Conservation (phyloP, 2,797 vertebrate genomes). For the Liasis olivaceus region DNA sequence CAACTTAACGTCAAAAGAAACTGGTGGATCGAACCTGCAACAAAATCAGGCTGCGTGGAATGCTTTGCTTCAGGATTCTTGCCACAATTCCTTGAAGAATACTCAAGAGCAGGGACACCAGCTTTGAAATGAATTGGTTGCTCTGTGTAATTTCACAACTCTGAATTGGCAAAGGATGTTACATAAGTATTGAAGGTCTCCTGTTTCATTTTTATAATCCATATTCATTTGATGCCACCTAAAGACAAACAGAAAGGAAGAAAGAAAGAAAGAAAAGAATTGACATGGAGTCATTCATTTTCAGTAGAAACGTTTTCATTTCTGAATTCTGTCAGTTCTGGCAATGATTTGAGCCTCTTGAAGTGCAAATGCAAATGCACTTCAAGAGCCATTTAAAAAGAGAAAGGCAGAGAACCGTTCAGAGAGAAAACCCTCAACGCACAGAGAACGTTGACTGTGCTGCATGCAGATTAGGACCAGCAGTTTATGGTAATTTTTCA, state of each 20-base stretch:
- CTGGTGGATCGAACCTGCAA: neutral
- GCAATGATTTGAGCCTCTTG: slow-evolving; percentile 32
- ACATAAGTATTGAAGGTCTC: slow-evolving; percentile 13
- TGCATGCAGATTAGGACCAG: slow-evolving; percentile 29
- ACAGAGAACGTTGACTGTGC: slow-evolving; percentile 12
- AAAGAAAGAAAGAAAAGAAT: slow-evolving; percentile 34
- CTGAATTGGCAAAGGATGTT: slow-evolving; percentile 36
- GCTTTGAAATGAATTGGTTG: slow-evolving; percentile 5
- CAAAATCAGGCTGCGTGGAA: neutral
- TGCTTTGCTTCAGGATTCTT: neutral
- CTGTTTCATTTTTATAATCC: neutral
- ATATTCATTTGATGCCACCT: slow-evolving; percentile 1
- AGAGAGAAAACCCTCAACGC: neutral
- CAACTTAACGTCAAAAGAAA: neutral
- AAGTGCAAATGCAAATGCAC: slow-evolving; percentile 36
- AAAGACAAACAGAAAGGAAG: slow-evolving; percentile 11
- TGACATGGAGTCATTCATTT: slow-evolving; percentile 41
- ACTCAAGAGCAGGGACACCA: neutral
- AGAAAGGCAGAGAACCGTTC: neutral
- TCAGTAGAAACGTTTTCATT: slow-evolving; percentile 42
- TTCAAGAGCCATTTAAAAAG: slow-evolving; percentile 42
- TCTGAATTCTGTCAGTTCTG: slow-evolving; percentile 43
- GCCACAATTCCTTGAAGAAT: neutral
- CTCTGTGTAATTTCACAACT: slow-evolving; percentile 12
- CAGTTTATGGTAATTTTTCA: slow-evolving; percentile 1